Conservation (phyloP, 92 coral and sea anemone genomes). For the Paragorgia papillata region DNA sequence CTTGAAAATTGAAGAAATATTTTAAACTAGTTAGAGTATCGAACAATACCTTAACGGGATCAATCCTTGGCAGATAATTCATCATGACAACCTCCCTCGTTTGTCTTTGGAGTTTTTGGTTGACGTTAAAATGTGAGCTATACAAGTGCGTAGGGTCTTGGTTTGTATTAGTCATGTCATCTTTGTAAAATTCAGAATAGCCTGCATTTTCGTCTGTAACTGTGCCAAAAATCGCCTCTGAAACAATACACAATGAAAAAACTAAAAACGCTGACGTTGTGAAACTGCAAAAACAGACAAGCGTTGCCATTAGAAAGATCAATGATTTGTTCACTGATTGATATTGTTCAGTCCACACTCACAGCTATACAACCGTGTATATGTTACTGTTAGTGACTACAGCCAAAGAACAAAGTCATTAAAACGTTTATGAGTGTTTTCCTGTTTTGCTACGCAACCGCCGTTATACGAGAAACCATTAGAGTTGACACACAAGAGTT, state of each 20-base stretch:
- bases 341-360: no score
- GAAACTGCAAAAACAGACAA: background rate
- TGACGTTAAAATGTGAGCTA: slow-evolving; percentile 8
- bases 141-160: background rate
- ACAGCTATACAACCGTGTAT: no score
- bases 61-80: slow-evolving; percentile 59
- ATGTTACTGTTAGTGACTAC: no score
- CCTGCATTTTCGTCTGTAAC: slow-evolving; percentile 1
- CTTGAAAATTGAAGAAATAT: no score
- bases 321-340: no score
- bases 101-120: slow-evolving; percentile 13
- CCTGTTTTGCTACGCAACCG: no score
- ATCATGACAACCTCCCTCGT: slow-evolving; percentile 31
- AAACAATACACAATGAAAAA: background rate
- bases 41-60: slow-evolving; percentile 84
- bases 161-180: background rate
- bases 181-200: background rate
- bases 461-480: no score
- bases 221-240: background rate
- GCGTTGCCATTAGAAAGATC: no score
- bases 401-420: no score
- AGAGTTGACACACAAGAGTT: no score
- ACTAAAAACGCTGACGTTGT: background rate
- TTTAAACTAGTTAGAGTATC: no score
- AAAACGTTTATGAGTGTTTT: no score